Evolutionary conservation across 2,797 vertebrate genomes (phyloP).

Genomic region (Microchirus variegatus): DNA sequence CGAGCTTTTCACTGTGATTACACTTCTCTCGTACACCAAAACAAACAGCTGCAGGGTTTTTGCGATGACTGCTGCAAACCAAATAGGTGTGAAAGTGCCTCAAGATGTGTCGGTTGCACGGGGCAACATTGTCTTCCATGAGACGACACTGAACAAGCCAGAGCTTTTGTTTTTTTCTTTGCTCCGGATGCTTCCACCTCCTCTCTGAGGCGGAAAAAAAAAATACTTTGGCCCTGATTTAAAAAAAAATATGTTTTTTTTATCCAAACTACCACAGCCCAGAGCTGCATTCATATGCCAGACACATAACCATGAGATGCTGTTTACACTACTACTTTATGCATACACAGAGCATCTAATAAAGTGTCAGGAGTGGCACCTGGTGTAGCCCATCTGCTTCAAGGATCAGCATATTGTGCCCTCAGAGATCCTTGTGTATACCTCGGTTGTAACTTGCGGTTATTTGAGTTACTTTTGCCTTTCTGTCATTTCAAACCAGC

Average conservation of each 20-base stretch:
- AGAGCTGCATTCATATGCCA: conserved; percentile 1
- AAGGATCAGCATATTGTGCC: neutral
- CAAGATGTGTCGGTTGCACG: conserved; percentile 10
- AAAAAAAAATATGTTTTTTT: conserved; percentile 32
- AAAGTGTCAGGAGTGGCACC: neutral
- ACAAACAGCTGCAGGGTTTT: conserved; percentile 22
- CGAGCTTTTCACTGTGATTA: conserved; percentile 18
- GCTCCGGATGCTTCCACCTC: neutral
- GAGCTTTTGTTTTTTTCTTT: neutral
- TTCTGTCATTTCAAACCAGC: neutral
- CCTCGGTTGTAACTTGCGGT: neutral
- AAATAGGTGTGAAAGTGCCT: conserved; percentile 28
- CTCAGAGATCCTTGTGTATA: neutral
- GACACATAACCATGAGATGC: neutral
- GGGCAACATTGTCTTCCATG: conserved; percentile 1
- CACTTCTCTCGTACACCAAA: neutral
- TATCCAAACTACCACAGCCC: conserved; percentile 12
- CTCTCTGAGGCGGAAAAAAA: neutral
- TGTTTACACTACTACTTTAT: too few relatives aligned
- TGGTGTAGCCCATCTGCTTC: neutral
- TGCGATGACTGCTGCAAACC: conserved; percentile 16
- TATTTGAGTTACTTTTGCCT: neutral
- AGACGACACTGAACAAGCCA: neutral
- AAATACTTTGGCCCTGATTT: conserved; percentile 31
- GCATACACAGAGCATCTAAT: too few relatives aligned